phyloP scores from a whole-genome alignment of 2,888 invertebrate genomes.

The Tinea semifulvella region DNA sequence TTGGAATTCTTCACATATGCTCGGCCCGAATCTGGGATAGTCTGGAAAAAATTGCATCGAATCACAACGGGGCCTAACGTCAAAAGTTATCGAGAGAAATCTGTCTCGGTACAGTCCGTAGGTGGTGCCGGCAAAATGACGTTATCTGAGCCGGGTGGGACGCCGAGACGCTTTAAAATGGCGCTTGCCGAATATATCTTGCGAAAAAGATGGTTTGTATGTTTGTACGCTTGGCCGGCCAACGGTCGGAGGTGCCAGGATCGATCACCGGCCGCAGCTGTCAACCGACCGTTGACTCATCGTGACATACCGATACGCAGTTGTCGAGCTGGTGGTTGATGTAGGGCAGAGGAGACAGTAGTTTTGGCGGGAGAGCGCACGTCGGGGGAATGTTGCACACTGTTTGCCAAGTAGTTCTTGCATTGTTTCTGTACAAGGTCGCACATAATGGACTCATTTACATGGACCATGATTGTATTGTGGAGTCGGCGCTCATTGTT shows the following conservation, averaged over 20 bases:
- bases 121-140: slow-evolving; percentile 45
- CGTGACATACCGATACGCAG: not conserved
- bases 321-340: too few species aligned
- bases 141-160: slow-evolving; percentile 18
- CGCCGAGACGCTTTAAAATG: slow-evolving; percentile 3
- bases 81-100: slow-evolving; percentile 24
- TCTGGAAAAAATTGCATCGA: not conserved
- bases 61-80: not conserved
- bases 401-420: too few species aligned
- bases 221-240: not conserved
- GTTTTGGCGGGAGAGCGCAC: slow-evolving; percentile 6
- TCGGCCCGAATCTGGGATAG: not conserved
- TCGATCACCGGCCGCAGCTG: slow-evolving; percentile 7
- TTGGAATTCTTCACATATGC: not conserved
- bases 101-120: slow-evolving; percentile 58
- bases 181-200: not conserved
- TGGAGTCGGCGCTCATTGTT: too few species aligned
- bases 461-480: too few species aligned
- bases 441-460: too few species aligned
- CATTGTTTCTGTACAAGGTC: too few species aligned
- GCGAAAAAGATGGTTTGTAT: not conserved
- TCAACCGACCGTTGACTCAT: slow-evolving; percentile 6
- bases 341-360: too few species aligned
- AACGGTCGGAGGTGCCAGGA: slow-evolving; percentile 5
- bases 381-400: too few species aligned